Evolutionary conservation across 1,140 invertebrate species (phyloP).

Genomic region (Phortica variegata): DNA sequence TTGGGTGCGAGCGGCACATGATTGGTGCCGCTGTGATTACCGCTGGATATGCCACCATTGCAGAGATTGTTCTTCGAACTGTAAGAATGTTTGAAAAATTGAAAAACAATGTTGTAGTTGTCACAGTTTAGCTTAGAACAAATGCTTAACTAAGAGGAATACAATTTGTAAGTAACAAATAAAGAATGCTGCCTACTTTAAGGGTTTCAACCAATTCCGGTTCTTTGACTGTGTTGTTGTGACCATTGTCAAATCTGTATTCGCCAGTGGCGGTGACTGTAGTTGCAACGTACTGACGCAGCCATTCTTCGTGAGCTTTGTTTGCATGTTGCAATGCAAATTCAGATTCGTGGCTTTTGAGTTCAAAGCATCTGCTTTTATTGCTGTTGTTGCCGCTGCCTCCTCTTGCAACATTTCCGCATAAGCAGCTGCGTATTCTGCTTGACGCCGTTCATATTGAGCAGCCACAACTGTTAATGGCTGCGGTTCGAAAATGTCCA

Average conservation of each 20-base stretch:
- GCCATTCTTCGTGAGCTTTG: slow-evolving; percentile 43
- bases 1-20: slow-evolving; percentile 62
- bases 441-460: slow-evolving; percentile 9
- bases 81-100: slow-evolving; percentile 47
- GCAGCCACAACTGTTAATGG: neutral
- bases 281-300: slow-evolving; percentile 34
- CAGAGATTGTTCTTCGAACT: slow-evolving; percentile 72
- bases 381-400: slow-evolving; percentile 11
- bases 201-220: slow-evolving; percentile 11
- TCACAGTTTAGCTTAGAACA: too few relatives aligned
- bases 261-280: neutral
- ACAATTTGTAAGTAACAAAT: neutral
- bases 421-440: slow-evolving; percentile 25
- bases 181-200: slow-evolving; percentile 22
- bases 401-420: slow-evolving; percentile 25
- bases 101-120: neutral
- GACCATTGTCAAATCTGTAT: slow-evolving; percentile 10
- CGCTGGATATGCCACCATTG: slow-evolving; percentile 64
- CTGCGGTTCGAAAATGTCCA: too few relatives aligned
- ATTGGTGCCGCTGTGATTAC: slow-evolving; percentile 53
- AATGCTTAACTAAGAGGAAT: neutral
- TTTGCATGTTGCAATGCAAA: slow-evolving; percentile 37
- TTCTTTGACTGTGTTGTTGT: slow-evolving; percentile 6
- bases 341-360: too few relatives aligned
- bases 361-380: slow-evolving; percentile 13